A percentile compares a stretch with the other conserved stretches of the same genome.
phyloP scores from a whole-genome alignment of 2,888 invertebrate species.

The Thelaira solivaga region DNA sequence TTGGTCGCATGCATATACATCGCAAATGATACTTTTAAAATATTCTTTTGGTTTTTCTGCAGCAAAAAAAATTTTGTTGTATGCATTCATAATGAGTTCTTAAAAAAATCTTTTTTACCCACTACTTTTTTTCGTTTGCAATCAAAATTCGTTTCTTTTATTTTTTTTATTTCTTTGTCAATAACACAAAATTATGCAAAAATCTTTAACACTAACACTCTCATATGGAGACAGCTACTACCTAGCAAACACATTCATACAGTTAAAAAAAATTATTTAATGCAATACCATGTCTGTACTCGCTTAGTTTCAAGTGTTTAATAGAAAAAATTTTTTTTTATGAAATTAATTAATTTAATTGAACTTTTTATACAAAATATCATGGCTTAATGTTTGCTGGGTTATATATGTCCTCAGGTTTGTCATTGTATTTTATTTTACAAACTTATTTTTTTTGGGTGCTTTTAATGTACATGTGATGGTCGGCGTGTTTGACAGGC shows the following conservation, averaged over 20 bases:
- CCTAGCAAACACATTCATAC: background rate
- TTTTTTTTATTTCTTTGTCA: background rate
- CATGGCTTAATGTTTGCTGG: slow-evolving; percentile 5
- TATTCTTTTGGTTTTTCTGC: no score
- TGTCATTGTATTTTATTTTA: slow-evolving; percentile 45
- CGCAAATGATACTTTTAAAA: no score
- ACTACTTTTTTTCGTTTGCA: slow-evolving; percentile 19
- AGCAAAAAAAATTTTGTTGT: background rate
- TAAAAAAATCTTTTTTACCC: slow-evolving; percentile 37
- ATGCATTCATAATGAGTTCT: slow-evolving; percentile 38
- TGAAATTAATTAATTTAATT: no score
- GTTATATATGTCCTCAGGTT: background rate
- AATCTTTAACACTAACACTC: slow-evolving; percentile 19
- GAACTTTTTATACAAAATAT: background rate
- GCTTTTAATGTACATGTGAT: slow-evolving; percentile 73
- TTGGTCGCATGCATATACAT: no score
- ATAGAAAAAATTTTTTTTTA: no score
- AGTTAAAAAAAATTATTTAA: no score
- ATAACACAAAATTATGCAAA: slow-evolving; percentile 40
- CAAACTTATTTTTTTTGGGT: slow-evolving; percentile 74
- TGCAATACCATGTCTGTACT: no score
- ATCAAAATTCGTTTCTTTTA: slow-evolving; percentile 11
- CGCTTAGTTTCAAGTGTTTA: no score
- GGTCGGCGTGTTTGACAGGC: slow-evolving; percentile 74
- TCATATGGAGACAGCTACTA: background rate